Percentiles rank a stretch among this genome's conserved stretches.
Evolutionary conservation across 2,888 invertebrate species (phyloP).

Genomic region (Ypsolopha scabrella): DNA sequence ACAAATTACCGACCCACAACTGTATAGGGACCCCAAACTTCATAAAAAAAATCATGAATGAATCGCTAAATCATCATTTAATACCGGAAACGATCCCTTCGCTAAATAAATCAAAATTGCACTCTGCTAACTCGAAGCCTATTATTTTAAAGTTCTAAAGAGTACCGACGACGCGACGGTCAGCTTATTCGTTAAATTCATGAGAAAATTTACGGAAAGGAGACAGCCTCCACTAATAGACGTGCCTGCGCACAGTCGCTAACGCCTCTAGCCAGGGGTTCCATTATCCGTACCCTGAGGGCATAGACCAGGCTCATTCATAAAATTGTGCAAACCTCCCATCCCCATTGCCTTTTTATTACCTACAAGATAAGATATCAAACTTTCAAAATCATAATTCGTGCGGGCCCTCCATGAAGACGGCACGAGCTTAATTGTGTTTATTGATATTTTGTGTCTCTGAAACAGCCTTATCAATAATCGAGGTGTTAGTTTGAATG

Average conservation of each 20-base stretch:
- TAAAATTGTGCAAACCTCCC: no score
- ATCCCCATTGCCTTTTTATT: no score
- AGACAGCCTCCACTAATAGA: neutral
- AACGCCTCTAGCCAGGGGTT: no score
- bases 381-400: no score
- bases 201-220: slow-evolving; percentile 27
- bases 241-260: slow-evolving; percentile 10
- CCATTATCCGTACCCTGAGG: no score
- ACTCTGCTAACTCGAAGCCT: slow-evolving; percentile 23
- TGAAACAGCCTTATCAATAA: neutral
- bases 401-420: no score
- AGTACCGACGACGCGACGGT: slow-evolving; percentile 32
- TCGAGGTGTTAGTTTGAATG: neutral
- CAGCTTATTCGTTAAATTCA: slow-evolving; percentile 37
- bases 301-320: no score
- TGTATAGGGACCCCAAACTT: neutral
- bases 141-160: slow-evolving; percentile 34
- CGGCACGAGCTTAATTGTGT: no score
- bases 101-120: slow-evolving; percentile 65
- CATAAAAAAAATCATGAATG: slow-evolving; percentile 6
- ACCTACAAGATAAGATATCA: no score
- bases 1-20: neutral
- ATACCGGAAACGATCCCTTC: slow-evolving; percentile 54
- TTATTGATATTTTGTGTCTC: no score
- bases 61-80: slow-evolving; percentile 36